phyloP scores from a whole-genome alignment of 1,140 invertebrate genomes.

The Solenopsis invicta region DNA sequence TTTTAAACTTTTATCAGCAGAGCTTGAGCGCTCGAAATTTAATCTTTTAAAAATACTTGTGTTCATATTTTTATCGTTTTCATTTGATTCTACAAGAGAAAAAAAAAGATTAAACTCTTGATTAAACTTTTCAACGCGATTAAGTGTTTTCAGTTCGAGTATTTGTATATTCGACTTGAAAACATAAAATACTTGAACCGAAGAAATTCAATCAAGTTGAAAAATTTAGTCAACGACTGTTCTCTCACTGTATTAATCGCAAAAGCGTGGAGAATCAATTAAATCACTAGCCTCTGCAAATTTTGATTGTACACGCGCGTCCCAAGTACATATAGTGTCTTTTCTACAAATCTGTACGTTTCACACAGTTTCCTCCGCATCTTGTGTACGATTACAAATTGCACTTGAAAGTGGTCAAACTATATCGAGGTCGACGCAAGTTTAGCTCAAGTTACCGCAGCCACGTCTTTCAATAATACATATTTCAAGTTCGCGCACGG shows the following conservation, averaged over 20 bases:
- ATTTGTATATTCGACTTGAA: no score
- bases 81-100: background rate
- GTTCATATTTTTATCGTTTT: conserved; percentile 5
- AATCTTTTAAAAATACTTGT: background rate
- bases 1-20: background rate
- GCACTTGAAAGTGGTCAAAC: conserved; percentile 36
- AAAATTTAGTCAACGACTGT: no score
- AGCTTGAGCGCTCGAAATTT: background rate
- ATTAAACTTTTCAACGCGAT: no score
- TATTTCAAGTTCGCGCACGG: conserved; percentile 51
- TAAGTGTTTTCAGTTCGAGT: no score
- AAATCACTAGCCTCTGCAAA: background rate
- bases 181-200: no score
- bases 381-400: conserved; percentile 32
- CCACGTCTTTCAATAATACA: conserved; percentile 56
- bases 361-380: background rate
- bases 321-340: background rate
- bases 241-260: background rate
- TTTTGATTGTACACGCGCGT: background rate
- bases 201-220: no score
- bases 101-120: no score
- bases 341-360: conserved; percentile 6
- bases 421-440: conserved; percentile 45
- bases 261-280: background rate
- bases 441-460: conserved; percentile 28